Conservation (phyloP, 2,113 vertebrate genomes). For the Colossoma macropomum region DNA sequence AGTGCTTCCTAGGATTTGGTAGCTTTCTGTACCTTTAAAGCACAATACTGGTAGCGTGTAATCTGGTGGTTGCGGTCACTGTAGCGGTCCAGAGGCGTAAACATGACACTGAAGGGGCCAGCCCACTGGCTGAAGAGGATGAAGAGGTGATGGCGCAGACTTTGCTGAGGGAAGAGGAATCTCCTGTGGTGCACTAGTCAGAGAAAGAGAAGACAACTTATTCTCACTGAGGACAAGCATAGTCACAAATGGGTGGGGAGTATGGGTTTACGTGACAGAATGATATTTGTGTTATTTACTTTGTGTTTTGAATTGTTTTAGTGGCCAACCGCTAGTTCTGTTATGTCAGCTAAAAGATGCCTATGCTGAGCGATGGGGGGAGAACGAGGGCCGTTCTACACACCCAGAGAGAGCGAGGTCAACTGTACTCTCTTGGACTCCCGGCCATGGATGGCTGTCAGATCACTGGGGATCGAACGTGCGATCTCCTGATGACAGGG, state of each 20-base stretch:
- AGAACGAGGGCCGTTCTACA: too few species aligned
- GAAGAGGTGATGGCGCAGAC: conserved; percentile 96
- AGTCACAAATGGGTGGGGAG: not conserved
- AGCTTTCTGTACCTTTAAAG: conserved; percentile 85
- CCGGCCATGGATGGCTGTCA: too few species aligned
- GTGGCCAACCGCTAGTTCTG: too few species aligned
- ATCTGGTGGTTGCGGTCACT: conserved; percentile 98
- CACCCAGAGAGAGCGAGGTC: too few species aligned
- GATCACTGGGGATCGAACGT: too few species aligned
- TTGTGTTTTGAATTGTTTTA: too few species aligned
- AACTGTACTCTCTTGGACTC: too few species aligned
- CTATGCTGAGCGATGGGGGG: too few species aligned
- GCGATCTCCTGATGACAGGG: too few species aligned
- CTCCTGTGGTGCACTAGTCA: conserved; percentile 92
- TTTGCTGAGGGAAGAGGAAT: conserved; percentile 97
- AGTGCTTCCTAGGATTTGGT: not conserved
- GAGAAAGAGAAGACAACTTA: conserved; percentile 21
- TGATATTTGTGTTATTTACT: not conserved
- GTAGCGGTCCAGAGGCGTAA: conserved; percentile 95
- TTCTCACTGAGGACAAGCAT: not conserved
- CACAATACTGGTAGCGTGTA: conserved; percentile 97
- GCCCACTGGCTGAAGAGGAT: conserved; percentile 99
- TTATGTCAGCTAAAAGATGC: too few species aligned
- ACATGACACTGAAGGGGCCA: conserved; percentile 98
- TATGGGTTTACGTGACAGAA: conserved; percentile 23